Conservation (phyloP, 2,888 invertebrate species). For the Chloroclysta siterata region DNA sequence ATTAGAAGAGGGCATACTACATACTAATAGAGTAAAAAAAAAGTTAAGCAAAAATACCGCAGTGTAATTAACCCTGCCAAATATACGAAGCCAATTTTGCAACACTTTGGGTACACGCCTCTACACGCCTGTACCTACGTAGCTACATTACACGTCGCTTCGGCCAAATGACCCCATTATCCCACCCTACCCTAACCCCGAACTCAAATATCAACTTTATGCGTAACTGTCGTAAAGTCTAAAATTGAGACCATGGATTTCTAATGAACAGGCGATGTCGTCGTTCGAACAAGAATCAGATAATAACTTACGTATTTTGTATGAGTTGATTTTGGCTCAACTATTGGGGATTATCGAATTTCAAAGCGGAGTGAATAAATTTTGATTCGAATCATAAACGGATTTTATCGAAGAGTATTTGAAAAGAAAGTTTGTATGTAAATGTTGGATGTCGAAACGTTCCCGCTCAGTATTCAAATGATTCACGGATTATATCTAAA, state of each 20-base stretch:
- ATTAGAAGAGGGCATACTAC: too few relatives aligned
- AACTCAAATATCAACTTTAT: constrained; percentile 62
- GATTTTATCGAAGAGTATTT: constrained; percentile 45
- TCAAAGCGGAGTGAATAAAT: constrained; percentile 56
- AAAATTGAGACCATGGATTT: constrained; percentile 48
- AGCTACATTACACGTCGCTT: constrained; percentile 65
- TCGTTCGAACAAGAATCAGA: constrained; percentile 64
- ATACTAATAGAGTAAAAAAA: not conserved
- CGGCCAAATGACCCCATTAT: constrained; percentile 76
- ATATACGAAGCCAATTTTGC: constrained; percentile 69
- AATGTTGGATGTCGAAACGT: constrained; percentile 41
- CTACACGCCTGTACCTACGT: constrained; percentile 57
- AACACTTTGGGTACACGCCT: constrained; percentile 69
- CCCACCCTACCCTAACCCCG: constrained; percentile 57
- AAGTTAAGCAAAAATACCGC: not conserved
- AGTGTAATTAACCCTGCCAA: constrained; percentile 55
- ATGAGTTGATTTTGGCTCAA: constrained; percentile 62
- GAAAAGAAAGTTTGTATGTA: constrained; percentile 44
- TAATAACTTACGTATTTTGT: constrained; percentile 70
- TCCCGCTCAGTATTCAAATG: constrained; percentile 45
- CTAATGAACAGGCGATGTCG: constrained; percentile 63
- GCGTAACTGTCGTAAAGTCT: constrained; percentile 48
- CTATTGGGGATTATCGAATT: constrained; percentile 62
- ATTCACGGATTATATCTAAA: constrained; percentile 38
- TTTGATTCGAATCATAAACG: constrained; percentile 51